Conservation (phyloP, 2,113 vertebrate genomes). For the Tyrannus savana region DNA sequence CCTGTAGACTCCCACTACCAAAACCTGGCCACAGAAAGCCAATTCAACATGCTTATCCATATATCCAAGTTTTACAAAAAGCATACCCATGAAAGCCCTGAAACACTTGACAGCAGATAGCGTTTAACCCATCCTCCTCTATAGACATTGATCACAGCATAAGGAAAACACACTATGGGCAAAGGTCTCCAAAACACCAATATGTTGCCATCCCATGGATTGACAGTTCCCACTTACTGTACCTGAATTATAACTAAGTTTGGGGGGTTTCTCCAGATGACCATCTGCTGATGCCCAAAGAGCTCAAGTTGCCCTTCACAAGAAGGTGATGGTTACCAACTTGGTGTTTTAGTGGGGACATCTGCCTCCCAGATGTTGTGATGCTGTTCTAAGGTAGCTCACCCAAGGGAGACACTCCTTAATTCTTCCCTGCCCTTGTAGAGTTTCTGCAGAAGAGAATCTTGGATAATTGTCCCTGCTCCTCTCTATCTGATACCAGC, state of each 20-base stretch:
- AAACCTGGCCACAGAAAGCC: no score
- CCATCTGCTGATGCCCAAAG: not conserved
- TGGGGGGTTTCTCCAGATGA: not conserved
- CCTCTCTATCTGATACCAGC: not conserved
- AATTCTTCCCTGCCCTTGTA: not conserved
- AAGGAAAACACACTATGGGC: not conserved
- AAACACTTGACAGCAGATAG: not conserved
- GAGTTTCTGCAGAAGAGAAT: not conserved
- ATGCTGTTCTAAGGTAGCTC: not conserved
- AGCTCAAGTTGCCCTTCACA: not conserved
- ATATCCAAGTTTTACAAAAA: not conserved
- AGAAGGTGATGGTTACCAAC: not conserved
- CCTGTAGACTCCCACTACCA: no score
- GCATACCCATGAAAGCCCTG: fast-evolving
- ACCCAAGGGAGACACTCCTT: not conserved
- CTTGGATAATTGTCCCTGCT: not conserved
- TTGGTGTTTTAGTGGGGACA: not conserved
- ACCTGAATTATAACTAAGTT: not conserved
- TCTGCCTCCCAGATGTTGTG: not conserved
- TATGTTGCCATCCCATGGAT: not conserved
- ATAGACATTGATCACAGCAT: not conserved
- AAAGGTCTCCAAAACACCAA: not conserved
- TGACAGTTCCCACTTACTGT: not conserved
- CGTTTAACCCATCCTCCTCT: not conserved
- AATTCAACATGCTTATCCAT: not conserved